Conservation (phyloP, 1,140 invertebrate genomes). For the Trissolcus basalis region DNA sequence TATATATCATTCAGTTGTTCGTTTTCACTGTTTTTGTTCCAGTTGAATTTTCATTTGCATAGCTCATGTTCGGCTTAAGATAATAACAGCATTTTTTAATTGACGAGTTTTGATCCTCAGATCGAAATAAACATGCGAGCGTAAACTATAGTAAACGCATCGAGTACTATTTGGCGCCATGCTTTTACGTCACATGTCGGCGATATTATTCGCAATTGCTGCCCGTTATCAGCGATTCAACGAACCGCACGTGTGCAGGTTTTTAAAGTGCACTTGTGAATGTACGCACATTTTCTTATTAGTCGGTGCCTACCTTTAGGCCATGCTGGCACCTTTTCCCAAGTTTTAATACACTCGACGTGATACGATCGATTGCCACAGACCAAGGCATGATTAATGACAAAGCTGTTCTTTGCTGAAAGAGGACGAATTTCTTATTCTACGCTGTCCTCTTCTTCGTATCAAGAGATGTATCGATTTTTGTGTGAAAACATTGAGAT, state of each 20-base stretch:
- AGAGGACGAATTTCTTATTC: conserved; percentile 43
- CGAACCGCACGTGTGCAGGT: conserved; percentile 27
- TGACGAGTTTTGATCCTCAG: conserved; percentile 2
- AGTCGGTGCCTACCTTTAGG: conserved; percentile 16
- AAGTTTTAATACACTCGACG: conserved; percentile 36
- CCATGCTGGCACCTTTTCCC: conserved; percentile 47
- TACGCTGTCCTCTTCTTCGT: conserved; percentile 18
- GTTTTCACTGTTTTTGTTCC: conserved; percentile 1
- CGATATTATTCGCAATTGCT: conserved; percentile 37
- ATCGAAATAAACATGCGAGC: conserved; percentile 13
- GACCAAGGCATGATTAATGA: conserved; percentile 52
- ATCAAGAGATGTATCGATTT: conserved; percentile 54
- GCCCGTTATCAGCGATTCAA: conserved; percentile 43
- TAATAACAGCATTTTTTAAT: conserved; percentile 4
- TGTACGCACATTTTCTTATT: conserved; percentile 35
- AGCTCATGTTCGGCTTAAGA: not conserved
- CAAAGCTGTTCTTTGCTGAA: conserved; percentile 41
- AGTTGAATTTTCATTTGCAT: too few species aligned
- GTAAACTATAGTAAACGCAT: not conserved
- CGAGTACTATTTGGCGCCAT: conserved; percentile 16
- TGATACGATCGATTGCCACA: conserved; percentile 49
- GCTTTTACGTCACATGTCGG: conserved; percentile 27
- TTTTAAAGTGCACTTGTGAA: conserved; percentile 28
- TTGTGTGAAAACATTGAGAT: conserved; percentile 31
- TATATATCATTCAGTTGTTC: conserved; percentile 6